Conservation (phyloP, 1,140 invertebrate genomes). For the Riptortus pedestris region DNA sequence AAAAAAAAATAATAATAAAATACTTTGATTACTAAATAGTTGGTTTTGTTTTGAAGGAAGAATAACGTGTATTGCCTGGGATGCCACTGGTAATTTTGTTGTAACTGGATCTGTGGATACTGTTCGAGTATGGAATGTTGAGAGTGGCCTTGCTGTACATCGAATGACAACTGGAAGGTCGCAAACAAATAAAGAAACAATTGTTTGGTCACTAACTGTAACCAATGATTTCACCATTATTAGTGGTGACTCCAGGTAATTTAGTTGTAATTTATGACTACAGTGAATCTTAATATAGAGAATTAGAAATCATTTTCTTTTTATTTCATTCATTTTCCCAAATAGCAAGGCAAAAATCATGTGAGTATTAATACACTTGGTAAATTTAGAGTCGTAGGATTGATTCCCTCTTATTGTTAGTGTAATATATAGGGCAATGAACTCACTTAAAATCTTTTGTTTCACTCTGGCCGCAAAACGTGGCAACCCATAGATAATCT, state of each 20-base stretch:
- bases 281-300: not conserved
- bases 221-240: slow-evolving; percentile 71
- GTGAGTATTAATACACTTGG: no score
- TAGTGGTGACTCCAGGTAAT: slow-evolving; percentile 67
- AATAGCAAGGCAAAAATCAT: not conserved
- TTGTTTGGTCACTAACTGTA: slow-evolving; percentile 76
- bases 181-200: slow-evolving; percentile 53
- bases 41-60: slow-evolving; percentile 42
- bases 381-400: no score
- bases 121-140: slow-evolving; percentile 76
- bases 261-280: not conserved
- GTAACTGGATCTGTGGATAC: slow-evolving; percentile 74
- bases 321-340: not conserved
- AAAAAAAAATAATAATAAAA: no score
- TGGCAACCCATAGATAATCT: no score
- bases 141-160: slow-evolving; percentile 70
- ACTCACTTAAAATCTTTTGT: no score
- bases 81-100: slow-evolving; percentile 60
- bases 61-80: slow-evolving; percentile 79
- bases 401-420: no score
- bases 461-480: no score
- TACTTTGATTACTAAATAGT: not conserved
- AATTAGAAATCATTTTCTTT: not conserved
- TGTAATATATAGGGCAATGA: no score
- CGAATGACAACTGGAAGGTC: slow-evolving; percentile 59